Base-by-base conservation (phyloP, 2,797 vertebrate genomes). In the Graptemys geographica region DNA sequence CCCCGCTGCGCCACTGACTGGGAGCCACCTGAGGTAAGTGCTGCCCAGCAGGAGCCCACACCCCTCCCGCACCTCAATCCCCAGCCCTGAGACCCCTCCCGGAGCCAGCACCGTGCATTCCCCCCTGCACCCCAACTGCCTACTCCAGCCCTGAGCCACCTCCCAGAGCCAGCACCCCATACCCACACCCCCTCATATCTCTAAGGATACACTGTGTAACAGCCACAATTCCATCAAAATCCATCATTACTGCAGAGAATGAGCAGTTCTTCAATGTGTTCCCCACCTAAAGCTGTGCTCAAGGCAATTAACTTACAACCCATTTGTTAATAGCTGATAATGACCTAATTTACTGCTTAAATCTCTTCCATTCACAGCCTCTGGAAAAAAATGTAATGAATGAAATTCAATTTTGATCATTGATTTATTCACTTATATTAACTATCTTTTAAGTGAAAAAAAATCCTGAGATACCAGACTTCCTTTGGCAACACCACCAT, bases 271-370 rank as follows among this genome's bases (percentile, higher is more conserved):
- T 90, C 19, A 51, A 78, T 1, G 1, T 7, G 4, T 33, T 89
- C 55, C 16, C 25, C 88, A 49, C 41, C 72, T 72, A 90, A 84
- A 25, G 69, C 12, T 21, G 12, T n/a, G 15, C 21, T 82, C 88
- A 82, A 86, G 3, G 37, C 78, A 90, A 76, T 89, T n/a, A 11
- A 89, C 59, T 96, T 55, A 74, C 25, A 96, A 85, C 9, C 19
- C 15, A 41, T 81, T 91, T 55, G 90, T 83, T 55, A 94, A 81
- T 69, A 55, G 6, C 81, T 15, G 3, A 8, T 78, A 81, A 81
- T 72, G 47, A 69, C 11, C 81, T 83, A 59, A 92, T 91, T 85
- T 88, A 93, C 80, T 88, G 47, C 13, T 86, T 7, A 55, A 90
- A 47, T 78, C 11, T 74, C 83, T 89, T 65, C 28, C 82, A 86